Percentiles rank a stretch among this genome's conserved stretches.
phyloP scores from a whole-genome alignment of 2,888 invertebrate species.

The Meiosimyza platycephala region DNA sequence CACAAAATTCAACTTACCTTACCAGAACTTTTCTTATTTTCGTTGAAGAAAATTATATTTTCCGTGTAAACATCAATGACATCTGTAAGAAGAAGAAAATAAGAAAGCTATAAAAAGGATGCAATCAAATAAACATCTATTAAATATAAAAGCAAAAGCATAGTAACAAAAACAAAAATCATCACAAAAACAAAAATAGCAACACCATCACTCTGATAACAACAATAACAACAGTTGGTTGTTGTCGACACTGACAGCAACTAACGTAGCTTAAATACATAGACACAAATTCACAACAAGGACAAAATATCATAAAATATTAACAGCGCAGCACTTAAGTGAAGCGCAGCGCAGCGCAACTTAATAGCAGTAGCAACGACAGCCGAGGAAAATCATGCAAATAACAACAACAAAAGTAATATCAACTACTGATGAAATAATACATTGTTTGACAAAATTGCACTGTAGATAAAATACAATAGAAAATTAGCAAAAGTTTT shows the following conservation, averaged over 20 bases:
- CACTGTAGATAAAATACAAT: too few species aligned
- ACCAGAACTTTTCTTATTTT: too few species aligned
- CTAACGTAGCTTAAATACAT: background rate
- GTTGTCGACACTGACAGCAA: background rate
- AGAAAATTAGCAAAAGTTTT: too few species aligned
- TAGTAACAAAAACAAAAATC: conserved; percentile 3
- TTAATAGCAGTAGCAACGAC: background rate
- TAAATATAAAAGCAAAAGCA: background rate
- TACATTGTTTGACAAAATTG: too few species aligned
- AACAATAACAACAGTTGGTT: background rate
- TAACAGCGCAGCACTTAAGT: background rate
- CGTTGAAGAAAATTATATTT: too few species aligned
- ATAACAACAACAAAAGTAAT: too few species aligned
- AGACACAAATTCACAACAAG: background rate
- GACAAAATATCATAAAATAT: background rate
- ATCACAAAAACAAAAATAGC: background rate
- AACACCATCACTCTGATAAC: background rate
- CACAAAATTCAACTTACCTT: too few species aligned
- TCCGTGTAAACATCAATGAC: background rate
- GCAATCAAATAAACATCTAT: background rate
- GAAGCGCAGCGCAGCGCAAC: background rate
- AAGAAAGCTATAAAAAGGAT: background rate
- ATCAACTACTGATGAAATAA: too few species aligned
- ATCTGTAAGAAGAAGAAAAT: background rate
- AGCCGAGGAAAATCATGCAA: too few species aligned